Base-by-base conservation (phyloP, 2,113 vertebrate species). In the Amblyornis subalaris region DNA sequence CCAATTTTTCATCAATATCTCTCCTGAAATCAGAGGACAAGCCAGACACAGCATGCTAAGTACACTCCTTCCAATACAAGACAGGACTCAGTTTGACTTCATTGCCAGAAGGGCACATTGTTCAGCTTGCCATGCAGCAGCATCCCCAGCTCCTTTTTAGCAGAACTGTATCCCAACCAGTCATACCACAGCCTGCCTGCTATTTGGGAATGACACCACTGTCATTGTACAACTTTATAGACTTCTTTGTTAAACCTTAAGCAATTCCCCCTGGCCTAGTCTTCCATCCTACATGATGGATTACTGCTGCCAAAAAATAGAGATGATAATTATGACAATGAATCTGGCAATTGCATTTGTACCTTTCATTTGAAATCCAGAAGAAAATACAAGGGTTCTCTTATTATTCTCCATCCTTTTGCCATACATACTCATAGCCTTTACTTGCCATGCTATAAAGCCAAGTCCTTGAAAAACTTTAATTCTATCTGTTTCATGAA, bases 211-310 rank as follows among this genome's bases (percentile, higher is more conserved):
- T 40, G 7, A 50, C 1, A 55, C 10, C 35, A 73, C 7, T 31
- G 35, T 19, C 45, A 28, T 18, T 14, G 40, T 11, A 54, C 28
- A 40, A 21, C 23, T 62, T 61, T 6, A 51, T 3, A 42, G 1
- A 0, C 25, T 29, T 10, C 24, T n/a, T 36, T 69, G 19, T 75
- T 17, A 65, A 79, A 38, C 4, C 7, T 38, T 12, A 33, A 8
- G 36, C 17, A 84, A 28, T 8, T 74, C 42, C n/a, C 61, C 8
- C 33, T 28, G 9, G 17, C 38, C 60, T 28, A n/a, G 15, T 64
- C 35, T 51, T 79, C 35, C 24, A 35, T 7, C 28, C 29, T 48
- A 18, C 38, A 20, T 14, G 38, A 58, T 0, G 0, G 28, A 58
- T 53, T 64, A 72, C 24, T 44, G 22, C 2, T 73, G 8, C 22